Evolutionary conservation across 92 coral and sea anemone genomes (phyloP), one percentile per base, ranked within the genome.

Genomic region (Epizoanthus stellaris): DNA sequence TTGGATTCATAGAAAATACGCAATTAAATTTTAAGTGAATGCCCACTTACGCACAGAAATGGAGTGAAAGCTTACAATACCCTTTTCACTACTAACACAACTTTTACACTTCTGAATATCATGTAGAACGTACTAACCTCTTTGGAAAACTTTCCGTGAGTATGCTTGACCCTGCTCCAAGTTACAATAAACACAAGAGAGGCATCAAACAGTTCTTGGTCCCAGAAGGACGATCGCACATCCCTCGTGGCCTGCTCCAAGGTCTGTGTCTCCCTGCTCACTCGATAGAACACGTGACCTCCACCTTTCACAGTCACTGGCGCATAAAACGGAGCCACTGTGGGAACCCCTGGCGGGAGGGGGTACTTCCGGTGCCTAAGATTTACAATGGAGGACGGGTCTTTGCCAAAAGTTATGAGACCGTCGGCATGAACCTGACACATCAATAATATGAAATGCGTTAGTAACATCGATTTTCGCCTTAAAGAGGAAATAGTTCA

Each of bases 371-470:
- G 88, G 66, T 90, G 95, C 21, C 80, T 59, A 43, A 87, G 79
- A 0, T 85, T 61, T 23, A 62, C 61, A 4, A 77, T 34, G 34
- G 63, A 43, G n/a, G 74, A 56, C 17, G 88, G 70, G 5, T 85
- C 43, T 25, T 80, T 75, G 42, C 95, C 98, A 57, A 94, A 77
- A 3, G 94, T 94, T 49, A 96, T 91, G 12, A 91, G 70, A 7
- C 98, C 98, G 70, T 92, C 95, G 9, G 58, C 71, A 47, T 94
- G 91, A 3, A 96, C 98, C 98, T 96, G 75, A 67, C 80, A 76
- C 14, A 17, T 38, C 20, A 19, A 10, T 8, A 19, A 36, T 19
- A 39, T 68, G 49, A 4, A 9, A 9, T 49, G 2, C 11, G 13
- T 52, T 52, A 11, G 56, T 52, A 7, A 9, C 14, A 9, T 52